A percentile compares a stretch with the other conserved stretches of the same genome.
Evolutionary conservation across 2,797 vertebrate genomes (phyloP).

Genomic region (Sternotherus odoratus): DNA sequence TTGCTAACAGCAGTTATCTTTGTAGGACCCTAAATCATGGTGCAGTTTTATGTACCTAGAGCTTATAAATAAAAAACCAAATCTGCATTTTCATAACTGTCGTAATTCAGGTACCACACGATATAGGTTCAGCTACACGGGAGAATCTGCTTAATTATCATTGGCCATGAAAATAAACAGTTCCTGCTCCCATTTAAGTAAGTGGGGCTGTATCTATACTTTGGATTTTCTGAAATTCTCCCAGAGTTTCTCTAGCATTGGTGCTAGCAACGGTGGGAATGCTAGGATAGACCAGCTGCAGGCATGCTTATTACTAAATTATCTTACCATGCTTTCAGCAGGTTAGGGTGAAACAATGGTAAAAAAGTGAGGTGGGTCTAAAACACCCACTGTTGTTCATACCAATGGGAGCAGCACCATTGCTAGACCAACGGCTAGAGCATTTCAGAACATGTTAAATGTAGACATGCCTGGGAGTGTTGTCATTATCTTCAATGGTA

Average conservation of each 20-base stretch:
- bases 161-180: neutral
- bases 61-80: neutral
- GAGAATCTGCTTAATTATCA: neutral
- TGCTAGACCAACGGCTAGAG: neutral
- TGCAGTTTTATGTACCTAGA: neutral
- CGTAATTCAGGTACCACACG: neutral
- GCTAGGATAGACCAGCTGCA: neutral
- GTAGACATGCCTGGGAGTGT: neutral
- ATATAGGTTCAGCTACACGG: neutral
- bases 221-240: neutral
- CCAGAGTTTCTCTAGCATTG: neutral
- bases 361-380: neutral
- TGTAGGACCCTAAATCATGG: neutral
- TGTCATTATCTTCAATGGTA: neutral
- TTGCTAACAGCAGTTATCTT: neutral
- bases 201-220: fast-evolving
- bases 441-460: conserved; percentile 31
- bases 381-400: neutral
- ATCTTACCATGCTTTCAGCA: conserved; percentile 4
- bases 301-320: neutral
- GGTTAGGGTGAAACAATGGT: neutral
- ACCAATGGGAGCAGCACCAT: neutral
- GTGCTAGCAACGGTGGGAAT: neutral
- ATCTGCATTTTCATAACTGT: neutral
- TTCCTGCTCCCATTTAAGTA: neutral